Percentiles rank a stretch among this genome's conserved stretches.
Conservation (phyloP, 2,113 vertebrate species). For the Microcebus lehilahytsara region DNA sequence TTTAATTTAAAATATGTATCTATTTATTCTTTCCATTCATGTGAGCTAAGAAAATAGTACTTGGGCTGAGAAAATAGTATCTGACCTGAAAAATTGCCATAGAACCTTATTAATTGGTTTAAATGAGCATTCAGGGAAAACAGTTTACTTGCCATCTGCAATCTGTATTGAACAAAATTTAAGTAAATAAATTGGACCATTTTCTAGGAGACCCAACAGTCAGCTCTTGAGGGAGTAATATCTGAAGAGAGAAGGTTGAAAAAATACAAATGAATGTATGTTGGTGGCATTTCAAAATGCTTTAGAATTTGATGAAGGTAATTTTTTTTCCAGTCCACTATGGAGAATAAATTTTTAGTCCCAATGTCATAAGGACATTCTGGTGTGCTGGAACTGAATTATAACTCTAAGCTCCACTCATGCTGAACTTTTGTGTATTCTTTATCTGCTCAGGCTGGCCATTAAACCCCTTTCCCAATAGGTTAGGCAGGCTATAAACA, state of each 20-base stretch:
- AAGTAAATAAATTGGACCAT: neutral
- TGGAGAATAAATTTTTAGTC: slow-evolving; percentile 13
- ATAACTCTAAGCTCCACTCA: slow-evolving; percentile 57
- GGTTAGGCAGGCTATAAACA: slow-evolving; percentile 72
- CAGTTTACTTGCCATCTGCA: neutral
- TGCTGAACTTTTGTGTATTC: slow-evolving; percentile 74
- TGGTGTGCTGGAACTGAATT: slow-evolving; percentile 59
- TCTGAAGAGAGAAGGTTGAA: neutral
- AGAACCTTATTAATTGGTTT: neutral
- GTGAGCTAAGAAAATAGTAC: neutral
- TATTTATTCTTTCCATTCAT: neutral
- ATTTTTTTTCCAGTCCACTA: slow-evolving; percentile 14
- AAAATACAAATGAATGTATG: neutral
- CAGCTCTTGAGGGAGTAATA: neutral
- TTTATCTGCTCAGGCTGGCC: slow-evolving; percentile 48
- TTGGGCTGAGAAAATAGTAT: neutral
- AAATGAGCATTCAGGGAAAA: neutral
- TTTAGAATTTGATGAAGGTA: neutral
- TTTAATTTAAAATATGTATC: neutral
- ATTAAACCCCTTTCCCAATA: slow-evolving; percentile 67
- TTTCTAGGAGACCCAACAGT: neutral
- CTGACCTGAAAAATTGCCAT: neutral
- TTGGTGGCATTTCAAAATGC: slow-evolving; percentile 5
- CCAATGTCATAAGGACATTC: slow-evolving; percentile 38
- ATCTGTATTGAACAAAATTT: neutral